Evolutionary conservation across 1,140 invertebrate genomes (phyloP).

Genomic region (Kradibia gibbosae): DNA sequence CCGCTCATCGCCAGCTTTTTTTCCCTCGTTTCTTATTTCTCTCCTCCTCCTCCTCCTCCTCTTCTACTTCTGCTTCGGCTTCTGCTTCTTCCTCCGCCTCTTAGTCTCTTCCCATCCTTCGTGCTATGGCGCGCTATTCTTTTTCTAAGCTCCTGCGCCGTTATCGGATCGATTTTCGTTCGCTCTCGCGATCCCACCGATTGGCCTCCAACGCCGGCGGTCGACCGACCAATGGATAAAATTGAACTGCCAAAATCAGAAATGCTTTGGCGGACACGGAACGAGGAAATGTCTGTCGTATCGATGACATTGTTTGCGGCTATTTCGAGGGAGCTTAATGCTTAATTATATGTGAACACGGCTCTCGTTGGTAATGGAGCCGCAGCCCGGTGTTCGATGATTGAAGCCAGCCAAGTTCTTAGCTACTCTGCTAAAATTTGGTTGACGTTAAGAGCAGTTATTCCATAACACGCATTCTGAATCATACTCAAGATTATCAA

Average conservation of each 20-base stretch:
- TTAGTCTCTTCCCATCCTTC: too few species aligned
- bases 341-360: too few species aligned
- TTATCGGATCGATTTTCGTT: constrained; percentile 15
- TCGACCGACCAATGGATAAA: background rate
- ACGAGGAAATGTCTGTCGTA: background rate
- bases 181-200: background rate
- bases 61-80: background rate
- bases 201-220: too few species aligned
- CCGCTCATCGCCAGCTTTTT: background rate
- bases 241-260: background rate
- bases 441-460: too few species aligned
- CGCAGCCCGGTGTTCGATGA: too few species aligned
- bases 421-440: too few species aligned
- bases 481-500: too few species aligned
- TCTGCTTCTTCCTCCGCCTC: background rate
- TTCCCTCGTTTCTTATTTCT: background rate
- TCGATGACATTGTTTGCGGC: background rate
- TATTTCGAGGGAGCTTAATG: background rate
- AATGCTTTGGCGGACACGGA: background rate
- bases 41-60: background rate
- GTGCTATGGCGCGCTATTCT: too few species aligned
- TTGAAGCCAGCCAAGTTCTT: too few species aligned
- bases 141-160: too few species aligned
- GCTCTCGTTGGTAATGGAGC: too few species aligned
- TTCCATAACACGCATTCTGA: too few species aligned